phyloP scores from a whole-genome alignment of 2,797 vertebrate species.

The Thalassophryne amazonica region DNA sequence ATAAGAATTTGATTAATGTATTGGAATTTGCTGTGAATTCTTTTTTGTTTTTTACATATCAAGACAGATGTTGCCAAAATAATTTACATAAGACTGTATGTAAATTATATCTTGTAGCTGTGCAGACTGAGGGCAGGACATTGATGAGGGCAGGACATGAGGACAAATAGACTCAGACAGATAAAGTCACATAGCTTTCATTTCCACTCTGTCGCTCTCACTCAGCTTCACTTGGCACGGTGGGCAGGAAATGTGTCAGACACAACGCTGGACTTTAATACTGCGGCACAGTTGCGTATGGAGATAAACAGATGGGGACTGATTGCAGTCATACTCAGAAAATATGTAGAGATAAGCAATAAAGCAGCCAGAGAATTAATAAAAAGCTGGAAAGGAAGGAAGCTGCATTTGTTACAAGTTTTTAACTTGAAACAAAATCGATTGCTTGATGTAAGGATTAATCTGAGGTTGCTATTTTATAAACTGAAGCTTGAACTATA shows the following conservation, averaged over 20 bases:
- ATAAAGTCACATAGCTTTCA: slow-evolving; percentile 42
- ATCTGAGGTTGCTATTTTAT: slow-evolving; percentile 19
- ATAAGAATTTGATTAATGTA: neutral
- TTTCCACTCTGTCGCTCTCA: slow-evolving; percentile 53
- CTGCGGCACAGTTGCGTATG: slow-evolving; percentile 25
- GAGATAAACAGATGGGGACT: slow-evolving; percentile 60
- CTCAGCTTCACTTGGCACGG: slow-evolving; percentile 35
- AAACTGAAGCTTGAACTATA: slow-evolving; percentile 8
- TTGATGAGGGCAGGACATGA: neutral
- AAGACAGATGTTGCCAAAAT: neutral
- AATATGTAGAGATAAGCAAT: slow-evolving; percentile 47
- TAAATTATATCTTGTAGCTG: neutral
- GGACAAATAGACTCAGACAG: slow-evolving; percentile 14
- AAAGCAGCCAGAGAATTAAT: slow-evolving; percentile 33
- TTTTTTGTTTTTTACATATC: neutral
- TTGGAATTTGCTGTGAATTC: neutral
- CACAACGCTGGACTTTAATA: slow-evolving; percentile 49
- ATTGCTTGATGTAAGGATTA: slow-evolving; percentile 20
- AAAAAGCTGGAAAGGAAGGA: slow-evolving; percentile 23
- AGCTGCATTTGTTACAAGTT: slow-evolving; percentile 24
- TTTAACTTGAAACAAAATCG: slow-evolving; percentile 23
- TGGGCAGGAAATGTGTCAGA: slow-evolving; percentile 56
- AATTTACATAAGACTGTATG: neutral
- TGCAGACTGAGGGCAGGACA: slow-evolving; percentile 3
- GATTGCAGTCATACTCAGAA: slow-evolving; percentile 49